These are phyloP conservation scores for Anolis carolinensis DNA, from an alignment of 2,113 vertebrate genomes.

Conservation along the genomic window DNA sequence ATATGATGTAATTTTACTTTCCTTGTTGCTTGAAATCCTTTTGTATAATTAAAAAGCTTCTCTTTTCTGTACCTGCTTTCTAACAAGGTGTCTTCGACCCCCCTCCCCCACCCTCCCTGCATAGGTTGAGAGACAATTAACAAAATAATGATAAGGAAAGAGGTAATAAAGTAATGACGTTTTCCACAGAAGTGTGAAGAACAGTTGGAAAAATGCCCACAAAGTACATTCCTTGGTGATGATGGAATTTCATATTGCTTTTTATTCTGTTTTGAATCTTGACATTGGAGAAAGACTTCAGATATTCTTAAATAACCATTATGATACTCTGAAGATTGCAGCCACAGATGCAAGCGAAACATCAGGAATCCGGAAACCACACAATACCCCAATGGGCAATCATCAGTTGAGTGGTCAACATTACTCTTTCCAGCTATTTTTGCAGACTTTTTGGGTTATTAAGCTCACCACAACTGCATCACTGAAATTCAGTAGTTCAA, in stretches of 20 bases:
- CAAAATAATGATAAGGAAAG: neutral
- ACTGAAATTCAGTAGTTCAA: neutral
- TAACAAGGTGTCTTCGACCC: neutral
- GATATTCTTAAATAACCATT: neutral
- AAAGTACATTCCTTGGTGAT: neutral
- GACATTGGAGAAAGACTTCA: neutral
- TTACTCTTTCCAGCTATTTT: neutral
- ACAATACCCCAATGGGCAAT: neutral
- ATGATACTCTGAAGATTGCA: too few species aligned
- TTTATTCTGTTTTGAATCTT: neutral
- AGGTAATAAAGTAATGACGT: neutral
- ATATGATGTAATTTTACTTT: neutral
- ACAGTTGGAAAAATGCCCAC: neutral
- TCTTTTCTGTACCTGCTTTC: neutral
- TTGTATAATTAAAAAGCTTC: neutral
- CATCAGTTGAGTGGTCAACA: neutral
- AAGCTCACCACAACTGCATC: neutral
- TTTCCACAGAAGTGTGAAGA: neutral
- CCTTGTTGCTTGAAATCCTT: fast-evolving
- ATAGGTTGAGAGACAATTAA: neutral
- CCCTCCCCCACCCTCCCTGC: too few species aligned
- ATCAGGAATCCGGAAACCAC: too few species aligned
- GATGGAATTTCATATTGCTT: neutral
- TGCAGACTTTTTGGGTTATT: neutral
- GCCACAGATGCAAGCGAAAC: neutral